Conservation (phyloP, 2,113 vertebrate genomes). For the Proteles cristata region DNA sequence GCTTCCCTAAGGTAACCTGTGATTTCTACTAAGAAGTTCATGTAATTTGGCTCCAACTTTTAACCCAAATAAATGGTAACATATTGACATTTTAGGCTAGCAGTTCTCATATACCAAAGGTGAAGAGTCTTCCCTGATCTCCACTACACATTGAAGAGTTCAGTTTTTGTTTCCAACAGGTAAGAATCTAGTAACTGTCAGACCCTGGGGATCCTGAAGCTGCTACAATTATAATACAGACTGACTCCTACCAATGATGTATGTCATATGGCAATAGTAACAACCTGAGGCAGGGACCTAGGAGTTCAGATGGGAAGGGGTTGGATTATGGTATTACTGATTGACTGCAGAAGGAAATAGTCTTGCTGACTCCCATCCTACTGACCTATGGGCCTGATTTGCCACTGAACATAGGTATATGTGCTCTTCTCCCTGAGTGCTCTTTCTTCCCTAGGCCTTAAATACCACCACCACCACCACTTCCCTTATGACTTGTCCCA, state of each 20-base stretch:
- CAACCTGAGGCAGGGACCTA: neutral
- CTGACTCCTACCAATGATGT: neutral
- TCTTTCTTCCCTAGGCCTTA: neutral
- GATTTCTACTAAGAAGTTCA: neutral
- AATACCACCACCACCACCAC: too few relatives aligned
- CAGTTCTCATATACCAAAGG: neutral
- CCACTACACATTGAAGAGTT: neutral
- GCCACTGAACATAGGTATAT: too few relatives aligned
- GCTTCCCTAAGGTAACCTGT: too few relatives aligned
- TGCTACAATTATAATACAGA: neutral
- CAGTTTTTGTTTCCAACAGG: neutral
- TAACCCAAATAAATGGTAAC: neutral
- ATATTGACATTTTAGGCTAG: neutral
- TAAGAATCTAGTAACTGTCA: neutral
- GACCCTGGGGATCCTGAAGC: neutral
- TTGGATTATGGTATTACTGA: neutral
- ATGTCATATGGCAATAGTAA: too few relatives aligned
- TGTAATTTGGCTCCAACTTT: neutral
- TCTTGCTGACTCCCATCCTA: neutral
- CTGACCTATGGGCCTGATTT: neutral
- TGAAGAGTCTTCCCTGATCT: neutral
- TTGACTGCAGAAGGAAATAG: neutral
- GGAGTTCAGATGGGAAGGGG: accelerated
- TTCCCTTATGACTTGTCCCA: neutral
- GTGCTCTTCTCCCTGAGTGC: accelerated